These are phyloP conservation scores for Mallotus villosus DNA, from an alignment of 2,797 vertebrate species.

Conservation along the genomic window DNA sequence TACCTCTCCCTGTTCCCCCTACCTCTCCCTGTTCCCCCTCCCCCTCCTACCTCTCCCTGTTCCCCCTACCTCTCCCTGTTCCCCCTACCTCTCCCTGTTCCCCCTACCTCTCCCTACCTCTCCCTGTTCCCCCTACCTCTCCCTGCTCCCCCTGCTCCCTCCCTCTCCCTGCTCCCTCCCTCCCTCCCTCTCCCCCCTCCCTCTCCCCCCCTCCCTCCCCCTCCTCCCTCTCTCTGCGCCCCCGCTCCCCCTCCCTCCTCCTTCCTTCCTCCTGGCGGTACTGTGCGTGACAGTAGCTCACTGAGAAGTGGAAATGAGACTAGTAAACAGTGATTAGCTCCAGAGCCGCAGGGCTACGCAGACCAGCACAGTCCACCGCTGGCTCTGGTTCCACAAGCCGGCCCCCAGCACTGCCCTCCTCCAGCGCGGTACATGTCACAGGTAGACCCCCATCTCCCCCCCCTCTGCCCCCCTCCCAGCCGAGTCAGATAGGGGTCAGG, in stretches of 20 bases:
- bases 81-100: neutral
- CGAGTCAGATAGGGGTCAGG: slow-evolving; percentile 77
- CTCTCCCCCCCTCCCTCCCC: slow-evolving; percentile 2
- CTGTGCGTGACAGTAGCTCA: slow-evolving; percentile 85
- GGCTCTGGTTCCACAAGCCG: slow-evolving; percentile 61
- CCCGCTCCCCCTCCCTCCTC: slow-evolving; percentile 21
- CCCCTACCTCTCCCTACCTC: slow-evolving; percentile 29
- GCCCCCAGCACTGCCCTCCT: slow-evolving; percentile 30
- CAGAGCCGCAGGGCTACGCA: slow-evolving; percentile 67
- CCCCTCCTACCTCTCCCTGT: slow-evolving; percentile 2
- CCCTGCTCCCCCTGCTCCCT: neutral
- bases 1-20: slow-evolving; percentile 11
- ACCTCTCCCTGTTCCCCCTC: slow-evolving; percentile 43
- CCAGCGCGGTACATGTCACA: slow-evolving; percentile 63
- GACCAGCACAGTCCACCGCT: slow-evolving; percentile 68
- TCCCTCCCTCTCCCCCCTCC: slow-evolving; percentile 29
- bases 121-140: slow-evolving; percentile 16
- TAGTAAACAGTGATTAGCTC: slow-evolving; percentile 87
- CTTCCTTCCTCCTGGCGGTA: slow-evolving; percentile 65
- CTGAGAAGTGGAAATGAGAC: slow-evolving; percentile 85
- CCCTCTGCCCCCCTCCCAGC: slow-evolving; percentile 17
- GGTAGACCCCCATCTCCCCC: slow-evolving; percentile 36
- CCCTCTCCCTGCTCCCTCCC: no score
- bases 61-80: neutral
- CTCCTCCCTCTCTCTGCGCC: slow-evolving; percentile 5